Percentiles rank a stretch among this genome's conserved stretches.
phyloP scores from a whole-genome alignment of 2,888 invertebrate genomes.

The Meta bourneti region DNA sequence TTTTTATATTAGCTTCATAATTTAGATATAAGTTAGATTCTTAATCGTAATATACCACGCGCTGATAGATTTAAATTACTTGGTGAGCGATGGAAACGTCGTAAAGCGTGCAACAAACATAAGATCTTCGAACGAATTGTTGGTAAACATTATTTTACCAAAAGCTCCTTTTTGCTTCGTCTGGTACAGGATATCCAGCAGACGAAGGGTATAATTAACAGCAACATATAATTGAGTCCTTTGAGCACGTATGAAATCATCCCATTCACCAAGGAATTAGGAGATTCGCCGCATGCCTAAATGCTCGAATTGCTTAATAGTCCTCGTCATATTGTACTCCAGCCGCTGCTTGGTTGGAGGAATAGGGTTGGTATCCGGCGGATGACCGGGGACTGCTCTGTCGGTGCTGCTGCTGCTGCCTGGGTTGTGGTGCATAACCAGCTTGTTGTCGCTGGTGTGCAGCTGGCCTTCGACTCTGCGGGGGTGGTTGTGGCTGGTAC shows the following conservation, averaged over 20 bases:
- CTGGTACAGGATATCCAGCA: constrained; percentile 19
- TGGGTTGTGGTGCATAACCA: constrained; percentile 38
- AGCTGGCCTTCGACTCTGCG: constrained; percentile 32
- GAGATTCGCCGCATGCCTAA: no score
- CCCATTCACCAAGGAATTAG: constrained; percentile 3
- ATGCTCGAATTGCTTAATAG: constrained; percentile 44
- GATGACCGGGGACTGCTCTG: constrained; percentile 40
- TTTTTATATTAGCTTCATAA: no score
- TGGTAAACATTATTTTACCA: no score
- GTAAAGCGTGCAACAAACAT: no score
- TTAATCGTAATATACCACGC: no score
- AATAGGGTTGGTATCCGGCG: constrained; percentile 45
- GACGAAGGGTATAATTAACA: neutral
- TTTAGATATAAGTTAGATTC: no score
- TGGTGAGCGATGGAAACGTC: no score
- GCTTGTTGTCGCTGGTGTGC: constrained; percentile 32
- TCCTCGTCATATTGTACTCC: constrained; percentile 76
- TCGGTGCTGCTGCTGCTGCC: constrained; percentile 9
- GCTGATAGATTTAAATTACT: no score
- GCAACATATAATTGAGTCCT: neutral
- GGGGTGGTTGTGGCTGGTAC: constrained; percentile 39
- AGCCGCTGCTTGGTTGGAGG: constrained; percentile 50
- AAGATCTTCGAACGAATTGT: no score
- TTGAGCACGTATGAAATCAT: neutral
- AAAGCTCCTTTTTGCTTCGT: neutral